These are phyloP conservation scores for Gasteruption jaculator DNA, from an alignment of 2,888 invertebrate species.

Conservation along the genomic window DNA sequence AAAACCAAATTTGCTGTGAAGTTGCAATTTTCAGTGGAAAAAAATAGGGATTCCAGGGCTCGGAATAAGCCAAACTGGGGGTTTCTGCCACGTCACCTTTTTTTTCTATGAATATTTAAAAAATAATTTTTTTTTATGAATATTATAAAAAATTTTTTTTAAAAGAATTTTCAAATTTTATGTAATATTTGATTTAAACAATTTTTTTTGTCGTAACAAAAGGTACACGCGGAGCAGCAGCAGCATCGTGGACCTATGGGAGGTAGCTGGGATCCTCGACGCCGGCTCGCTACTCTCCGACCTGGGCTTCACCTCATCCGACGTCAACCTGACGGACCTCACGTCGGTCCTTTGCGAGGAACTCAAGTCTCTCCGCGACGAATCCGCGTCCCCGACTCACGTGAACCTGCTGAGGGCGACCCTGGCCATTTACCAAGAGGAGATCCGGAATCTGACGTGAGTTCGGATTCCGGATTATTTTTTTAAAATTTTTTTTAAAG, in stretches of 20 bases:
- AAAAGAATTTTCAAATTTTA: not conserved
- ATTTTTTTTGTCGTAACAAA: too few species aligned
- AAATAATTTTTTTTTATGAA: too few species aligned
- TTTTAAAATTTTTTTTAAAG: constrained; percentile 15
- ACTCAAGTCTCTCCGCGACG: constrained; percentile 50
- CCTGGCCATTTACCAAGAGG: constrained; percentile 64
- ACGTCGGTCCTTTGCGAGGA: constrained; percentile 69
- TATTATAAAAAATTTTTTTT: constrained; percentile 1
- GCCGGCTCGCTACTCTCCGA: constrained; percentile 64
- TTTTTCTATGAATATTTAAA: too few species aligned
- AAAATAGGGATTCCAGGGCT: too few species aligned
- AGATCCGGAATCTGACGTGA: constrained; percentile 60
- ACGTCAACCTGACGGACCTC: constrained; percentile 61
- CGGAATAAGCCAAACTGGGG: too few species aligned
- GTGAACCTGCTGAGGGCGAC: constrained; percentile 61
- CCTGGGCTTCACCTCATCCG: constrained; percentile 61
- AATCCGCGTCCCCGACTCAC: constrained; percentile 49
- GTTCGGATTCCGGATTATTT: too few species aligned
- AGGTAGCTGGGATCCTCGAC: constrained; percentile 64
- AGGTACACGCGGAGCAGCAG: too few species aligned
- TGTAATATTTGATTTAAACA: constrained; percentile 8
- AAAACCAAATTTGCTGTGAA: too few species aligned
- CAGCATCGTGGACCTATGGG: constrained; percentile 68
- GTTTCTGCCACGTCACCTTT: too few species aligned
- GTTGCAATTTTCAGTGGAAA: too few species aligned